A percentile compares a stretch with the other conserved stretches of the same genome.
Conservation (phyloP, 2,113 vertebrate species). For the Leptobrachium leishanense region DNA sequence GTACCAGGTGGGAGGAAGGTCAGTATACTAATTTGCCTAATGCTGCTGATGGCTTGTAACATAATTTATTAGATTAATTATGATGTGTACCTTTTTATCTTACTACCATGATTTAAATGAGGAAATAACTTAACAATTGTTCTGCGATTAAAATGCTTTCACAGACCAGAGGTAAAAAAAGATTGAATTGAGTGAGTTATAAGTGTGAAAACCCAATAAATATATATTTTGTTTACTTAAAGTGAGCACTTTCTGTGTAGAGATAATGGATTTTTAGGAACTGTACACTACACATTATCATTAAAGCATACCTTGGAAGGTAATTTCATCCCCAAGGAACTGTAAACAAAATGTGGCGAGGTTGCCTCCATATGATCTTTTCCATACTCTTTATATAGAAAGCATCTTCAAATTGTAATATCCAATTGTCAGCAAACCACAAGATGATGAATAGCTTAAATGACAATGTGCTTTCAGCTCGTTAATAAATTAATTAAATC, state of each 20-base stretch:
- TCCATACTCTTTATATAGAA: constrained; percentile 12
- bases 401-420: constrained; percentile 39
- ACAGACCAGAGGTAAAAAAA: background rate
- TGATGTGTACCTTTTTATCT: too few relatives aligned
- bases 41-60: too few relatives aligned
- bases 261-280: background rate
- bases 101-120: too few relatives aligned
- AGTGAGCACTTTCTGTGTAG: background rate
- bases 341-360: background rate
- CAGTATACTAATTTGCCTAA: too few relatives aligned
- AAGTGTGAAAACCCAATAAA: background rate
- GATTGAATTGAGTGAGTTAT: background rate
- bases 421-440: constrained; percentile 50
- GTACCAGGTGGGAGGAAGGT: too few relatives aligned
- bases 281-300: background rate
- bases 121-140: too few relatives aligned
- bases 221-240: constrained; percentile 6
- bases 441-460: constrained; percentile 56
- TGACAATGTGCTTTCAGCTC: constrained; percentile 49
- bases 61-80: too few relatives aligned
- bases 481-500: constrained; percentile 60
- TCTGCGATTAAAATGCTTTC: constrained; percentile 8
- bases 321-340: background rate
- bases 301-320: background rate
- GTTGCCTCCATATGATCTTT: background rate